A percentile compares a stretch with the other conserved stretches of the same genome.
Evolutionary conservation across 1,140 invertebrate genomes (phyloP).

Genomic region (Rhyacophila brunnea): DNA sequence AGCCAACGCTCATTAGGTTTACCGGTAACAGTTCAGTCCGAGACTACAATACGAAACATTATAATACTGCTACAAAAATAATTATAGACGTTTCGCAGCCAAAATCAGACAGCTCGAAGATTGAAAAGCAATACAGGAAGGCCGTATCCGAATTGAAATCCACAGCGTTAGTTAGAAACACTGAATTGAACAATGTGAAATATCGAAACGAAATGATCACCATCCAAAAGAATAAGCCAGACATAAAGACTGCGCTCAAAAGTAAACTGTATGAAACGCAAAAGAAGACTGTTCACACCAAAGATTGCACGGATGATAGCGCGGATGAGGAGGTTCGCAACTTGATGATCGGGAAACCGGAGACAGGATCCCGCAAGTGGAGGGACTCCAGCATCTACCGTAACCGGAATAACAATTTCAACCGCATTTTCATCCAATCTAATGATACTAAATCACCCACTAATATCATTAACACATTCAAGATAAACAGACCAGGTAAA

Average conservation of each 20-base stretch:
- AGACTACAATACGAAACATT: slow-evolving; percentile 10
- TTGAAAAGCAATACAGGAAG: slow-evolving; percentile 14
- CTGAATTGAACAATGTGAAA: slow-evolving; percentile 3
- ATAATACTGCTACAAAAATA: slow-evolving; percentile 45
- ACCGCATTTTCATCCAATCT: slow-evolving; percentile 1
- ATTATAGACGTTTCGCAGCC: slow-evolving; percentile 46
- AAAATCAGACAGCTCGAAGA: neutral
- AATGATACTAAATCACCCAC: slow-evolving; percentile 1
- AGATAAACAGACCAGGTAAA: slow-evolving; percentile 5
- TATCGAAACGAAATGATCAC: too few relatives aligned
- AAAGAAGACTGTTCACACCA: slow-evolving; percentile 8
- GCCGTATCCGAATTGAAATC: slow-evolving; percentile 43
- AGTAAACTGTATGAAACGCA: slow-evolving; percentile 44
- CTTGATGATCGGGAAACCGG: slow-evolving; percentile 37
- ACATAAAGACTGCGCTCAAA: slow-evolving; percentile 15
- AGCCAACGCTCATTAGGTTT: slow-evolving; percentile 1
- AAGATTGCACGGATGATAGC: slow-evolving; percentile 41
- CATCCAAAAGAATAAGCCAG: neutral
- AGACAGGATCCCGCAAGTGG: slow-evolving; percentile 40
- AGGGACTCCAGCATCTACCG: slow-evolving; percentile 39
- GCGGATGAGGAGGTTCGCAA: slow-evolving; percentile 50
- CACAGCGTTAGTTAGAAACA: slow-evolving; percentile 43
- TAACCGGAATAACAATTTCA: neutral
- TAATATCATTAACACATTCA: neutral
- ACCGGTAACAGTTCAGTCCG: neutral